phyloP scores from a whole-genome alignment of 2,797 vertebrate species.

The Podarcis siculus region DNA sequence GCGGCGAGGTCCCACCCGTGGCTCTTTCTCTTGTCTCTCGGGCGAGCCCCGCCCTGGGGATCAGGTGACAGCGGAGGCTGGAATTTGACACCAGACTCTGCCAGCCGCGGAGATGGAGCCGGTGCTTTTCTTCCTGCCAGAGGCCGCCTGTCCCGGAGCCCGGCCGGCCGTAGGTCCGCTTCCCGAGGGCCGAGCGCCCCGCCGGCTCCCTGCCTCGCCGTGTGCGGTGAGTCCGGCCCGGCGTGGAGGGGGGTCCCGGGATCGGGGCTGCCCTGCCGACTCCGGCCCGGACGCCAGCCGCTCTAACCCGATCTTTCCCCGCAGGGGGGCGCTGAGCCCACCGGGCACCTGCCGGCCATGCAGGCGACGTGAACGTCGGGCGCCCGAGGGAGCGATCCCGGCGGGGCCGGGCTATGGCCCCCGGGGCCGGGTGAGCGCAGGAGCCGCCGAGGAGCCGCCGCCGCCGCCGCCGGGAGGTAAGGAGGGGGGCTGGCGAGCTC shows the following conservation, averaged over 20 bases:
- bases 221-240: background rate
- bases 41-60: slow-evolving; percentile 50
- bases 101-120: slow-evolving; percentile 74
- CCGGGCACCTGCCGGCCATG: slow-evolving; percentile 42
- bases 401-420: slow-evolving; percentile 11
- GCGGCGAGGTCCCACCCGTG: background rate
- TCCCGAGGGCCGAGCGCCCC: slow-evolving; percentile 17
- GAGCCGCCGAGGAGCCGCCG: background rate
- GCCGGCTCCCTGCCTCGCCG: background rate
- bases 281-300: background rate
- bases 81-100: slow-evolving; percentile 77
- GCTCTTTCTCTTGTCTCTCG: slow-evolving; percentile 30
- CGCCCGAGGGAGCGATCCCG: slow-evolving; percentile 9
- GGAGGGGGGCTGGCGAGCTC: background rate
- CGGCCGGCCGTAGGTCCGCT: slow-evolving; percentile 60
- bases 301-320: slow-evolving; percentile 24
- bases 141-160: slow-evolving; percentile 58
- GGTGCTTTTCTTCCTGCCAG: slow-evolving; percentile 58
- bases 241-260: background rate
- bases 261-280: background rate
- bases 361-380: slow-evolving; percentile 19
- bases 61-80: slow-evolving; percentile 75
- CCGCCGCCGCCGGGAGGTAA: slow-evolving; percentile 7
- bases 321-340: slow-evolving; percentile 22
- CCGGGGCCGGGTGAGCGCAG: slow-evolving; percentile 14